Base-by-base conservation (phyloP, 30 jellyfish, hydroid and myxozoan species). In the Nemopilema nomurai region DNA sequence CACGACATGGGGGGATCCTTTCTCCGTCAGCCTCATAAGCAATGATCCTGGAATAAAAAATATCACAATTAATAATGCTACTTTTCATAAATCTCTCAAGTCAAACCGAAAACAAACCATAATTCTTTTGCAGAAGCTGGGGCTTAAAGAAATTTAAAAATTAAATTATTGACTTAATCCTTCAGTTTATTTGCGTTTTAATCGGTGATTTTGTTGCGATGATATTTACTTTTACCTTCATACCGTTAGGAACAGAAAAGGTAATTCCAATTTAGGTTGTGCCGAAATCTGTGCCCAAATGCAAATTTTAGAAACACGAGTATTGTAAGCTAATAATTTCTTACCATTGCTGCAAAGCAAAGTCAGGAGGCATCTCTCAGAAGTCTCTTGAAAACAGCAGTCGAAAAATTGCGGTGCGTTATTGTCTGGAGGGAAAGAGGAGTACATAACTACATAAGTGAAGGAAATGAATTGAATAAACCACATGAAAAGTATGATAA, bases 271-370 rank as follows among this genome's bases (percentile, higher is more conserved):
- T n/a, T n/a, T n/a, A n/a, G n/a, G n/a, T n/a, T n/a, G n/a, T n/a
- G n/a, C n/a, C n/a, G n/a, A n/a, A n/a, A n/a, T n/a, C n/a, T n/a
- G n/a, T n/a, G n/a, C n/a, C n/a, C n/a, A n/a, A n/a, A n/a, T n/a
- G n/a, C n/a, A n/a, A n/a, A n/a, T n/a, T n/a, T n/a, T n/a, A n/a
- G n/a, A n/a, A n/a, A n/a, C n/a, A n/a, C n/a, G n/a, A n/a, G n/a
- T n/a, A 41, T 3, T 41, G 57, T 13, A 41, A 41, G 57, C 57
- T 41, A 13, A n/a, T n/a, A n/a, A 6, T 41, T 41, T 13, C 85
- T 69, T 50, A 83, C 91, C 91, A 71, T 83, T 83, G 85, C 80
- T 83, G n/a, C 91, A 83, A n/a, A 30, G 91, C 6, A 83, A 52
- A 1, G 70, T 85, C 13, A 83, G 82, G 1, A 83, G 85, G n/a